Evolutionary conservation across 2,797 vertebrate genomes (phyloP).

Genomic region (Graptemys geographica): DNA sequence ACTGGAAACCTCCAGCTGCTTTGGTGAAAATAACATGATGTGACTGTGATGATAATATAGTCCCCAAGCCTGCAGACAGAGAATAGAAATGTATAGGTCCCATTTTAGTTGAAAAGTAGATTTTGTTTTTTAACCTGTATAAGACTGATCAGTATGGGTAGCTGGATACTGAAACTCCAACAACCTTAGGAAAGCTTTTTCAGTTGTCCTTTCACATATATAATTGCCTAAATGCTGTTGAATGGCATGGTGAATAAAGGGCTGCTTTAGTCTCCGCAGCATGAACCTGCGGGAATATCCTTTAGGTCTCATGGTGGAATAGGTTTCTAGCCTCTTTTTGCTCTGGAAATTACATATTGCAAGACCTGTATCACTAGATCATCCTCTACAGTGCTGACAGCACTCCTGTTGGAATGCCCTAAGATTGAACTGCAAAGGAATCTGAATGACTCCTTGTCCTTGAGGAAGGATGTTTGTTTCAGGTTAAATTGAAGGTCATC

Average conservation of each 20-base stretch:
- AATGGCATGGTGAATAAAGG: neutral
- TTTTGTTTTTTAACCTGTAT: neutral
- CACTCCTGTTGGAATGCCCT: neutral
- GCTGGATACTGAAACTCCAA: neutral
- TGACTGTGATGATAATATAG: constrained; percentile 44
- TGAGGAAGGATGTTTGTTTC: neutral
- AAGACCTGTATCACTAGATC: neutral
- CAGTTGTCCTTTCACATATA: neutral
- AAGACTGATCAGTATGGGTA: neutral
- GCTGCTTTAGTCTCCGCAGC: neutral
- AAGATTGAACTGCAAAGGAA: neutral
- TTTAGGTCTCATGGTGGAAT: neutral
- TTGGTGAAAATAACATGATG: constrained; percentile 47
- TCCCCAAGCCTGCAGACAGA: constrained; percentile 19
- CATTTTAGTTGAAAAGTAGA: constrained; percentile 5
- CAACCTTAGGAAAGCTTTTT: neutral
- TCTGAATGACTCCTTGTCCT: neutral
- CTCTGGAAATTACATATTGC: neutral
- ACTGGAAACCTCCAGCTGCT: constrained; percentile 64
- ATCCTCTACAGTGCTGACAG: neutral
- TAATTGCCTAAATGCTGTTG: neutral
- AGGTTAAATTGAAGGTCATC: neutral
- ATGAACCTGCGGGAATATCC: neutral
- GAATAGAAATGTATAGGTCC: constrained; percentile 26
- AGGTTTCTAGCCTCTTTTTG: neutral